Evolutionary conservation across 2,113 vertebrate species (phyloP).

Genomic region (Xyrauchen texanus): DNA sequence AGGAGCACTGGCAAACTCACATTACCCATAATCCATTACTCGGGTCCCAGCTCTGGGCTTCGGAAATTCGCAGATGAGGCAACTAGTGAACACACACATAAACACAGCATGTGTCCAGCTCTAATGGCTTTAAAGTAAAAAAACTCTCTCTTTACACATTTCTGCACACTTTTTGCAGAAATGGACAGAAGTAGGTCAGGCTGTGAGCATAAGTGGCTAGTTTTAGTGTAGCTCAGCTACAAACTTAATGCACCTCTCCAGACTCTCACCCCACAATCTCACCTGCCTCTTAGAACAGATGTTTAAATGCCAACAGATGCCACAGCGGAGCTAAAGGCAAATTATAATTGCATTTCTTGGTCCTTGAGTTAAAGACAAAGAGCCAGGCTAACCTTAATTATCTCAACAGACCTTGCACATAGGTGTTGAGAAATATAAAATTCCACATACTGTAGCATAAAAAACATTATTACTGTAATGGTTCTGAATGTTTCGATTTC

Average conservation of each 20-base stretch:
- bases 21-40: conserved; percentile 18
- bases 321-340: conserved; percentile 13
- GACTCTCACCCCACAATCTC: neutral
- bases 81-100: conserved; percentile 1
- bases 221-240: neutral
- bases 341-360: conserved; percentile 20
- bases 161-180: neutral
- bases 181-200: conserved; percentile 39
- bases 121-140: conserved; percentile 27
- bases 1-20: neutral
- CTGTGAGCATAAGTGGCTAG: conserved; percentile 10
- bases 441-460: no score
- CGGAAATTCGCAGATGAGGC: conserved; percentile 14
- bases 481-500: no score
- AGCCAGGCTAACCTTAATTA: conserved; percentile 8
- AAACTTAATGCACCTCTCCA: conserved; percentile 23
- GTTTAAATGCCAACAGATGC: conserved; percentile 8
- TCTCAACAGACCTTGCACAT: neutral
- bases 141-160: neutral
- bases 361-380: neutral
- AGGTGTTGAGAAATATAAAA: neutral
- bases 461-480: no score
- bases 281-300: neutral
- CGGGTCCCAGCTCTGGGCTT: conserved; percentile 6
- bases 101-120: conserved; percentile 25